These are phyloP conservation scores for Protaetia brevitarsis DNA, from an alignment of 1,140 invertebrate species.

Conservation along the genomic window DNA sequence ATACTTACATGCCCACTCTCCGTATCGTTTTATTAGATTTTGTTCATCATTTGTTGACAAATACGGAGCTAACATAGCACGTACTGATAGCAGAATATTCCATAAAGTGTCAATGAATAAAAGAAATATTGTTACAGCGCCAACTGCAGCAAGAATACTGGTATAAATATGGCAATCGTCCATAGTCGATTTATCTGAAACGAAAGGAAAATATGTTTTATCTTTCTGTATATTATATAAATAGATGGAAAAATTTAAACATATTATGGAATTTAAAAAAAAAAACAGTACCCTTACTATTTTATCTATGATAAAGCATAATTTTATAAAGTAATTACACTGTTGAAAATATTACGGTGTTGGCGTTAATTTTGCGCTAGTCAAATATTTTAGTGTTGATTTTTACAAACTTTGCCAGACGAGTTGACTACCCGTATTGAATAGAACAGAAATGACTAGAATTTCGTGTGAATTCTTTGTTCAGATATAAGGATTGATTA, in stretches of 20 bases:
- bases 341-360: too few relatives aligned
- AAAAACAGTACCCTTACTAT: too few relatives aligned
- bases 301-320: too few relatives aligned
- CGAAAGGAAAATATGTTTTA: background rate
- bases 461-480: too few relatives aligned
- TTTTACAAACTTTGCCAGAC: too few relatives aligned
- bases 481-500: too few relatives aligned
- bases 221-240: background rate
- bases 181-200: background rate
- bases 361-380: too few relatives aligned
- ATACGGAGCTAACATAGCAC: conserved; percentile 10
- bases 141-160: background rate
- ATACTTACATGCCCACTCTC: conserved; percentile 17
- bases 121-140: background rate
- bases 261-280: too few relatives aligned
- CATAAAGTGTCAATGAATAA: conserved; percentile 11
- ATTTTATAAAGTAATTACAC: too few relatives aligned
- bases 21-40: conserved; percentile 3
- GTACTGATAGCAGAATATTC: conserved; percentile 6
- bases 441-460: too few relatives aligned
- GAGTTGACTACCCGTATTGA: too few relatives aligned
- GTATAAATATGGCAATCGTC: conserved; percentile 6
- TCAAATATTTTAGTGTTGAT: too few relatives aligned
- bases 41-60: background rate
- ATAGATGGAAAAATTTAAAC: background rate